These are phyloP conservation scores for Leptinotarsa lineolata DNA, from an alignment of 1,140 invertebrate species.

Conservation along the genomic window DNA sequence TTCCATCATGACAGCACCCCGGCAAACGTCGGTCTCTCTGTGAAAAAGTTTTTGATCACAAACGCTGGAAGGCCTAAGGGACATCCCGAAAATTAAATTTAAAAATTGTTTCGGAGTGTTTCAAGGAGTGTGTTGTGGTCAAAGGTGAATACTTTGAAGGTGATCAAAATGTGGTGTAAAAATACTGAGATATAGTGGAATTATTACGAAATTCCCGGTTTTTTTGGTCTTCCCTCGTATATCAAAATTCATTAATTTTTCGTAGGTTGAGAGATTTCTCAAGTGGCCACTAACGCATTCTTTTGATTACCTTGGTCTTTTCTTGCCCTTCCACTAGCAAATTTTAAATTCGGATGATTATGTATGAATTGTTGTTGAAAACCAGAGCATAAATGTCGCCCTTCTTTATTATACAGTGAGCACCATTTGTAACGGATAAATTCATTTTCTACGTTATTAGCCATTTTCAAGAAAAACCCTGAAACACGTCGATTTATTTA, in stretches of 20 bases:
- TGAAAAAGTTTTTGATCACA: conserved; percentile 46
- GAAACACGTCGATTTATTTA: no score
- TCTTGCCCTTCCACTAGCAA: no score
- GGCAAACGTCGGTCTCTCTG: conserved; percentile 30
- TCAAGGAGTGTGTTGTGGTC: neutral
- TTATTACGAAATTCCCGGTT: neutral
- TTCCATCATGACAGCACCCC: conserved; percentile 43
- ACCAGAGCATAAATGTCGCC: no score
- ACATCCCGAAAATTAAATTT: neutral
- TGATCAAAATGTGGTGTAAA: neutral
- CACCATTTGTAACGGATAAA: no score
- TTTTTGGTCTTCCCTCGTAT: neutral
- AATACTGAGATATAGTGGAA: neutral
- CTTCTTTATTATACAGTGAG: no score
- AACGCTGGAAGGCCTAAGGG: conserved; percentile 26
- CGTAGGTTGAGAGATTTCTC: neutral
- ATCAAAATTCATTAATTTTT: neutral
- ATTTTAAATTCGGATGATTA: no score
- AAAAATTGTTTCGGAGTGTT: neutral
- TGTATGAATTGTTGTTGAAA: no score
- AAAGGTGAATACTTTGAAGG: neutral
- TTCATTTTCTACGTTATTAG: no score
- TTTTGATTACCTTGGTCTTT: neutral
- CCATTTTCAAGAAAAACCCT: no score
- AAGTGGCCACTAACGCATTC: neutral